Percentiles rank a stretch among this genome's conserved stretches.
Evolutionary conservation across 37 sponge, comb jelly and placozoan species (phyloP).

Genomic region (Petrosia ficiformis): DNA sequence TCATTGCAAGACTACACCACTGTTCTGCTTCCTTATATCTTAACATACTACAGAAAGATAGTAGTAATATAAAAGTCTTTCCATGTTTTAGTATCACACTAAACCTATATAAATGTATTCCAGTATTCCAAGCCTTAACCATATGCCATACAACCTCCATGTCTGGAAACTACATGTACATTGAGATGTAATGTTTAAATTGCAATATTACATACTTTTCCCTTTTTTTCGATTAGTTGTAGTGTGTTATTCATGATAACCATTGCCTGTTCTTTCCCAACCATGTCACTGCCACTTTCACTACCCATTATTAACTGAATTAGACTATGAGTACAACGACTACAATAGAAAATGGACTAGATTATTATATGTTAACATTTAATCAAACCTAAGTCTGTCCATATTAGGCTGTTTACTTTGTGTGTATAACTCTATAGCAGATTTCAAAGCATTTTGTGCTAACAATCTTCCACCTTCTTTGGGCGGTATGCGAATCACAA

Average conservation of each 20-base stretch:
- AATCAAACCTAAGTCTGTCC: background rate
- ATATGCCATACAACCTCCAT: constrained; percentile 87
- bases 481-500: background rate
- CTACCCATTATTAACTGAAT: constrained; percentile 52
- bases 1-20: constrained; percentile 87
- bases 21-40: constrained; percentile 78
- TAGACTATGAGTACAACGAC: constrained; percentile 78
- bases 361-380: too few species aligned
- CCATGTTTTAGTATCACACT: too few species aligned
- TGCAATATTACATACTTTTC: constrained; percentile 25
- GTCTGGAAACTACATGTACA: constrained; percentile 64
- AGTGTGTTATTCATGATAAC: constrained; percentile 37
- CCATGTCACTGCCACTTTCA: constrained; percentile 34
- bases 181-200: background rate
- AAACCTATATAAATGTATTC: constrained; percentile 81
- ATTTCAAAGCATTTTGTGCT: background rate
- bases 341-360: too few species aligned
- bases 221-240: constrained; percentile 28
- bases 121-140: constrained; percentile 87
- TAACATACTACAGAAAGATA: constrained; percentile 29
- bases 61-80: background rate
- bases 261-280: constrained; percentile 47
- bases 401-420: background rate
- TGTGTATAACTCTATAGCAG: background rate
- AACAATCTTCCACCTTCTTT: background rate